Evolutionary conservation across 2,113 vertebrate species (phyloP).

Genomic region (Ceyx melanurus): DNA sequence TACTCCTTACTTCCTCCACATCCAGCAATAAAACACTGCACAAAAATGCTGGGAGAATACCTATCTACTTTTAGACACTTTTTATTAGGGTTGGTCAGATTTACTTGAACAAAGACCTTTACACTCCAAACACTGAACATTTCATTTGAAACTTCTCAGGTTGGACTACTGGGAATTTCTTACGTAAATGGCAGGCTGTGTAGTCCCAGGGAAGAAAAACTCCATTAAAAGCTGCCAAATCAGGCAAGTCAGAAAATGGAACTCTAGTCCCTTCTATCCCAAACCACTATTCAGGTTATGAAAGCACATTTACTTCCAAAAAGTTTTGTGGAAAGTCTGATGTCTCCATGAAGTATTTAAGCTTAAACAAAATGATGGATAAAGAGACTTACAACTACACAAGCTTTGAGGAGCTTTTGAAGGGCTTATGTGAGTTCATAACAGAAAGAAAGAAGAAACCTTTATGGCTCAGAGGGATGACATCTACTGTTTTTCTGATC

Average conservation of each 20-base stretch:
- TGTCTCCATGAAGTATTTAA: not conserved
- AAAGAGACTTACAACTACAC: not conserved
- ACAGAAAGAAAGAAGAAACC: not conserved
- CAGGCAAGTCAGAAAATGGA: not conserved
- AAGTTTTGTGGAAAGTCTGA: not conserved
- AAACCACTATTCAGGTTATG: not conserved
- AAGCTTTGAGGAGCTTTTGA: not conserved
- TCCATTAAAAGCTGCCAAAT: not conserved
- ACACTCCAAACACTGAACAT: not conserved
- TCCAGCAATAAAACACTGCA: not conserved
- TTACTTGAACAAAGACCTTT: not conserved
- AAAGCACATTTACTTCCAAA: not conserved
- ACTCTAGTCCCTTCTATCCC: not conserved
- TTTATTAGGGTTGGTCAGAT: not conserved
- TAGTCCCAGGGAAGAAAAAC: not conserved
- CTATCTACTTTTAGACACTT: not conserved
- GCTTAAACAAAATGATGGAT: not conserved
- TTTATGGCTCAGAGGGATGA: not conserved
- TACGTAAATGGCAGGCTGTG: not conserved
- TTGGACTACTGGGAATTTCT: not conserved
- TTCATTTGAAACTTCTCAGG: not conserved
- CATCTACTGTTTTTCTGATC: not conserved
- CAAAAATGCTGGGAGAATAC: not conserved
- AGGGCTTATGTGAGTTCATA: not conserved
- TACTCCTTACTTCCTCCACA: not conserved